phyloP scores from a whole-genome alignment of 2,113 vertebrate genomes.

The Falco punctatus region DNA sequence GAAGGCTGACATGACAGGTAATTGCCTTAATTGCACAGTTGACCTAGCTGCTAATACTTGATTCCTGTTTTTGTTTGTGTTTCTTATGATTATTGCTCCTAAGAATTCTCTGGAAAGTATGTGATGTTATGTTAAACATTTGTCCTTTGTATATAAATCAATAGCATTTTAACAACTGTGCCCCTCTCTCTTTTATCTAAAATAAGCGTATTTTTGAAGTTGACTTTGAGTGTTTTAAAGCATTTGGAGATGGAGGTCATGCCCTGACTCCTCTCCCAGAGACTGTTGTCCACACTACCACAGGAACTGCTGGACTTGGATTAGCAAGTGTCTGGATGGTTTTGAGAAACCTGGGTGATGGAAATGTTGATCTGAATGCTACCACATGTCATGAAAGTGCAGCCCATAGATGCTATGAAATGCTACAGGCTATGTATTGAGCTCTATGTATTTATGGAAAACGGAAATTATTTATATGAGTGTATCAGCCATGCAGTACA shows the following conservation, averaged over 20 bases:
- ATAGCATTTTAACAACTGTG: background rate
- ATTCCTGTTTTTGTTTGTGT: background rate
- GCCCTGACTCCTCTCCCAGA: background rate
- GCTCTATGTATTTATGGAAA: background rate
- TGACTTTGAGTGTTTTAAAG: background rate
- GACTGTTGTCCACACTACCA: background rate
- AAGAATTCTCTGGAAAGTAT: background rate
- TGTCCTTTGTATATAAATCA: background rate
- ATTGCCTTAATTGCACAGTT: slow-evolving; percentile 11
- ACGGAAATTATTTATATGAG: background rate
- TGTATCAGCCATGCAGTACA: background rate
- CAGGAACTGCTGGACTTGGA: background rate
- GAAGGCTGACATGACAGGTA: slow-evolving; percentile 99
- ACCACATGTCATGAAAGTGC: background rate
- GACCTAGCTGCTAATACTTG: background rate
- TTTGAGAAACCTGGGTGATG: background rate
- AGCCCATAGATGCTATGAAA: background rate
- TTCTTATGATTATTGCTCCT: background rate
- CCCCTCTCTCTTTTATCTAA: background rate
- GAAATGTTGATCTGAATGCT: background rate
- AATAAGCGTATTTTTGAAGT: background rate
- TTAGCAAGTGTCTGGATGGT: background rate
- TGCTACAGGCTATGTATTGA: background rate
- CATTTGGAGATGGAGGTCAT: background rate
- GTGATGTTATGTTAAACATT: background rate